These are phyloP conservation scores for Acanthosoma haemorrhoidale DNA, from an alignment of 2,888 invertebrate species.

Conservation along the genomic window DNA sequence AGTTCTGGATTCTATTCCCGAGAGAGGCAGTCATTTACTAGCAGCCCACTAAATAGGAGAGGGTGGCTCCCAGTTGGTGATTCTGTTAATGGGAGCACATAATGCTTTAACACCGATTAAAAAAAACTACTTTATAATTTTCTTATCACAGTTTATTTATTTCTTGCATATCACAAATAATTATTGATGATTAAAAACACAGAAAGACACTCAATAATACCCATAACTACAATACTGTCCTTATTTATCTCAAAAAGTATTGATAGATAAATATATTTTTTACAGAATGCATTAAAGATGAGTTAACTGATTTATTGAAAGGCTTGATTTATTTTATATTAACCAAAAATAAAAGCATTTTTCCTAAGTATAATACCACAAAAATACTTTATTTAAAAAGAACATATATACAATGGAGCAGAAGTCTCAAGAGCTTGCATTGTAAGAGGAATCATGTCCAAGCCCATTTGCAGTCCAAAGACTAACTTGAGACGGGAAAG, in stretches of 20 bases:
- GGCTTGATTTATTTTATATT: neutral
- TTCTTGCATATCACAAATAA: neutral
- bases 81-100: too few species aligned
- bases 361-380: neutral
- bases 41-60: too few species aligned
- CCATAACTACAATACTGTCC: neutral
- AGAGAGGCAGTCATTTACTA: too few species aligned
- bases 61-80: too few species aligned
- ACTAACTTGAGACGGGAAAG: conserved; percentile 15
- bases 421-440: neutral
- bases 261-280: neutral
- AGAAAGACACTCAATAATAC: neutral
- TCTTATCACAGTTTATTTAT: neutral
- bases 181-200: neutral
- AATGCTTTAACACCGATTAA: too few species aligned
- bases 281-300: too few species aligned
- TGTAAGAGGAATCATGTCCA: conserved; percentile 16
- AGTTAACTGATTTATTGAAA: neutral
- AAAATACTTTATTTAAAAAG: neutral
- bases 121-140: neutral
- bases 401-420: neutral
- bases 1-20: too few species aligned
- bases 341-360: neutral
- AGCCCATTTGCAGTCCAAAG: conserved; percentile 10
- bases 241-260: neutral